These are phyloP conservation scores for Timandra comae DNA, from an alignment of 2,888 invertebrate genomes.

Conservation along the genomic window DNA sequence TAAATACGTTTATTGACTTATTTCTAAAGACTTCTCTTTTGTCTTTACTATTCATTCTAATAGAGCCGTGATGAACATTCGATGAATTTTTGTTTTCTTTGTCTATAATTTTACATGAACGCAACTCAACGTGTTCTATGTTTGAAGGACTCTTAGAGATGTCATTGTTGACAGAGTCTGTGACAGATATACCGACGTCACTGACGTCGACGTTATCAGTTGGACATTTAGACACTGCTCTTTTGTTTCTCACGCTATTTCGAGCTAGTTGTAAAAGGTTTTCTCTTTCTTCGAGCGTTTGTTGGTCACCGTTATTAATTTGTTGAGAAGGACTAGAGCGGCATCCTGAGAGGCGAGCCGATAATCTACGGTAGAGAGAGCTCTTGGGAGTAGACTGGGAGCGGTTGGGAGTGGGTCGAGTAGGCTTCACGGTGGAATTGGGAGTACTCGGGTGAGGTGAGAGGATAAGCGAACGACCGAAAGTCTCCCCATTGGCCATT, in stretches of 20 bases:
- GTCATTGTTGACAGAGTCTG: constrained; percentile 43
- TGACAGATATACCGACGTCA: constrained; percentile 50
- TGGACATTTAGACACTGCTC: constrained; percentile 39
- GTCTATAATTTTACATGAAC: constrained; percentile 45
- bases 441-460: constrained; percentile 65
- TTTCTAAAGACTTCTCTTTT: constrained; percentile 71
- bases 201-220: constrained; percentile 49
- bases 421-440: constrained; percentile 46
- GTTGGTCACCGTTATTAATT: constrained; percentile 27
- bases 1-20: constrained; percentile 69
- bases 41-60: constrained; percentile 48
- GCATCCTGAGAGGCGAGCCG: constrained; percentile 65
- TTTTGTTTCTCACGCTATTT: constrained; percentile 48
- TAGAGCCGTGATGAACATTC: constrained; percentile 38
- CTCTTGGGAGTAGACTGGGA: constrained; percentile 68
- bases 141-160: constrained; percentile 33
- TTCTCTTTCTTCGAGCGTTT: constrained; percentile 45
- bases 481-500: constrained; percentile 81
- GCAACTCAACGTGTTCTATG: constrained; percentile 39
- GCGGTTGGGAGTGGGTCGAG: constrained; percentile 47
- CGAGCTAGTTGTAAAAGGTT: constrained; percentile 47
- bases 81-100: constrained; percentile 61
- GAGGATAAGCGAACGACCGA: constrained; percentile 79
- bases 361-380: constrained; percentile 66
- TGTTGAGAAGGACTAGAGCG: constrained; percentile 43